Conservation (phyloP, 2,797 vertebrate species). For the Heteromormyrus szaboi region DNA sequence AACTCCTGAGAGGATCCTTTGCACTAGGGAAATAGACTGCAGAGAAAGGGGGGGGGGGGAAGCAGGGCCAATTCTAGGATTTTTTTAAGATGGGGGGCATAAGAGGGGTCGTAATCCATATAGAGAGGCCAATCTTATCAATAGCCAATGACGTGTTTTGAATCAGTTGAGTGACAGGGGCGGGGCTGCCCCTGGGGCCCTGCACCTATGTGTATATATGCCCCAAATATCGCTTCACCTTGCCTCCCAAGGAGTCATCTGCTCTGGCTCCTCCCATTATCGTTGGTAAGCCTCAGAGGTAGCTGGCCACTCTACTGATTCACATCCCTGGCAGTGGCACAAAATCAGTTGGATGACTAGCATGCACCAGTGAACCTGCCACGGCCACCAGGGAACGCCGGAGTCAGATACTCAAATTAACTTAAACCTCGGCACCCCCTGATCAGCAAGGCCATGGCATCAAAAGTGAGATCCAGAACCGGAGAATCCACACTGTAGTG, state of each 20-base stretch:
- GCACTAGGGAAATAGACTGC: not conserved
- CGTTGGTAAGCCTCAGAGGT: not conserved
- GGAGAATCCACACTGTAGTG: not conserved
- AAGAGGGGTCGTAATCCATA: not conserved
- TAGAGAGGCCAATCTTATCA: not conserved
- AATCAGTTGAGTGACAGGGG: not conserved
- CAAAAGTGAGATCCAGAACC: not conserved
- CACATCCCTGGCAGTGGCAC: not conserved
- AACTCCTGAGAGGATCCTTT: not conserved
- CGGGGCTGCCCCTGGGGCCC: not conserved
- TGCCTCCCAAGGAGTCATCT: not conserved
- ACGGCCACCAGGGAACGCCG: not conserved
- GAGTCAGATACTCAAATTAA: not conserved
- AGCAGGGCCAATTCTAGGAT: not conserved
- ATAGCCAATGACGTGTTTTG: not conserved
- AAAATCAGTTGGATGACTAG: not conserved
- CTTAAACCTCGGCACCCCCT: not conserved
- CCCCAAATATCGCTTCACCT: not conserved
- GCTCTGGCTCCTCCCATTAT: not conserved
- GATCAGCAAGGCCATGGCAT: not conserved
- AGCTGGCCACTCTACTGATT: not conserved
- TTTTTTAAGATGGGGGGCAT: not conserved
- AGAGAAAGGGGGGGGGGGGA: not conserved
- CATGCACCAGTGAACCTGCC: not conserved
- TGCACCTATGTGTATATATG: not conserved